phyloP scores from a whole-genome alignment of 2,113 vertebrate genomes.

The Dipodomys ordii region DNA sequence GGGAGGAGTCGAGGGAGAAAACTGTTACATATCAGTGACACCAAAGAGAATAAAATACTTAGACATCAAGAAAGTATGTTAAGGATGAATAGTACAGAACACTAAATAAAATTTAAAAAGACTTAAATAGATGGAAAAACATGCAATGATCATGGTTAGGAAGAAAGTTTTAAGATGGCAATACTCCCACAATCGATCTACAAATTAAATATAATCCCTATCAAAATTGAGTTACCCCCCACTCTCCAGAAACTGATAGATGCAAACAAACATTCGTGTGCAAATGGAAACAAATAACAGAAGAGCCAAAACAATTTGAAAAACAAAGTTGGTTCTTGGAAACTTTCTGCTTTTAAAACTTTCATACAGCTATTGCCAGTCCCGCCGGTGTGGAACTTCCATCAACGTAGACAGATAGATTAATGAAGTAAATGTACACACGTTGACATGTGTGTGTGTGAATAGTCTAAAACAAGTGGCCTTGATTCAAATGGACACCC shows the following conservation, averaged over 20 bases:
- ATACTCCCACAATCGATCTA: not conserved
- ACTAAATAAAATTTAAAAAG: not conserved
- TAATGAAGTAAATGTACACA: not conserved
- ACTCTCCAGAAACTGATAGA: not conserved
- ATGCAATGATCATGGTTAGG: not conserved
- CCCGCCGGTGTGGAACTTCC: not conserved
- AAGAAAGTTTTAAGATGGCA: not conserved
- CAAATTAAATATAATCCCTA: not conserved
- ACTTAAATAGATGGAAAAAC: slow-evolving; percentile 26
- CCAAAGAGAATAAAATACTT: not conserved
- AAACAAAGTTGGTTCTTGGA: slow-evolving; percentile 32
- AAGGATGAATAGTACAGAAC: not conserved
- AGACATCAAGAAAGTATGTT: not conserved
- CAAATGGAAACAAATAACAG: slow-evolving; percentile 6
- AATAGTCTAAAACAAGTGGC: not conserved
- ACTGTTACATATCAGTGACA: not conserved
- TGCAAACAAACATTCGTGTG: slow-evolving; percentile 7
- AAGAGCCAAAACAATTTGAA: not conserved
- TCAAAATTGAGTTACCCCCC: not conserved
- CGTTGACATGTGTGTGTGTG: not conserved
- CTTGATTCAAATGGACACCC: not conserved
- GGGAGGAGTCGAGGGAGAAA: not conserved
- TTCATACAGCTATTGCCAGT: slow-evolving; percentile 15
- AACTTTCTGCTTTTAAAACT: slow-evolving; percentile 45
- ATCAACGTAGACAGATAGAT: not conserved